phyloP scores from a whole-genome alignment of 2,888 invertebrate species.

The Ecliptopera silaceata region DNA sequence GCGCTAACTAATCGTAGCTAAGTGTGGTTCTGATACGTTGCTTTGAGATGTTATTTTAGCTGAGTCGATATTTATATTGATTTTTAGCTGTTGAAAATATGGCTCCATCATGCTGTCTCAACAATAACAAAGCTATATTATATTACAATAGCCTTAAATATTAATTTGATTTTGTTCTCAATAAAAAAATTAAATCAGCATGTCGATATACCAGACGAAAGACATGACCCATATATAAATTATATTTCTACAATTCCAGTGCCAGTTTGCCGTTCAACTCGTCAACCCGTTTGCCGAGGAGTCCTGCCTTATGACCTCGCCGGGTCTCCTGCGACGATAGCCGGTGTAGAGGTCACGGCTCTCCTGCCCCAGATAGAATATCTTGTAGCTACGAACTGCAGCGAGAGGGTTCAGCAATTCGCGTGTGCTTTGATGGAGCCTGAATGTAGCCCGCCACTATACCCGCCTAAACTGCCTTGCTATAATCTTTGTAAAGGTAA shows the following conservation, averaged over 20 bases:
- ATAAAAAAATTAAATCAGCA: too few species aligned
- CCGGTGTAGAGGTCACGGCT: slow-evolving; percentile 61
- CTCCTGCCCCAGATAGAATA: slow-evolving; percentile 83
- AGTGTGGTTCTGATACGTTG: neutral
- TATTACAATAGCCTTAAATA: too few species aligned
- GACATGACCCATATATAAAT: neutral
- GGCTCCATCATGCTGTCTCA: too few species aligned
- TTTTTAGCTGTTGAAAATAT: too few species aligned
- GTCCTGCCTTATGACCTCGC: slow-evolving; percentile 87
- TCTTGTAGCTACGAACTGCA: slow-evolving; percentile 85
- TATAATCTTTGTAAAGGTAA: slow-evolving; percentile 86
- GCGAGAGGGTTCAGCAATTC: slow-evolving; percentile 84
- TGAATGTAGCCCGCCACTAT: slow-evolving; percentile 84
- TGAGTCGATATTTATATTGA: neutral
- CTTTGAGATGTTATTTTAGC: neutral
- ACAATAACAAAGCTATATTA: too few species aligned
- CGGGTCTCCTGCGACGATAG: slow-evolving; percentile 70
- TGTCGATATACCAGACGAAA: too few species aligned
- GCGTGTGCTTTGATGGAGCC: slow-evolving; percentile 86
- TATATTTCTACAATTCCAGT: slow-evolving; percentile 52
- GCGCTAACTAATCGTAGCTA: too few species aligned
- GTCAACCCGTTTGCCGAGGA: slow-evolving; percentile 82
- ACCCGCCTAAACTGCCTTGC: slow-evolving; percentile 84
- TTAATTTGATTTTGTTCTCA: too few species aligned
- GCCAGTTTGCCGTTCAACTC: slow-evolving; percentile 79